Evolutionary conservation across 1,140 invertebrate genomes (phyloP).

Genomic region (Drosophila simulans): DNA sequence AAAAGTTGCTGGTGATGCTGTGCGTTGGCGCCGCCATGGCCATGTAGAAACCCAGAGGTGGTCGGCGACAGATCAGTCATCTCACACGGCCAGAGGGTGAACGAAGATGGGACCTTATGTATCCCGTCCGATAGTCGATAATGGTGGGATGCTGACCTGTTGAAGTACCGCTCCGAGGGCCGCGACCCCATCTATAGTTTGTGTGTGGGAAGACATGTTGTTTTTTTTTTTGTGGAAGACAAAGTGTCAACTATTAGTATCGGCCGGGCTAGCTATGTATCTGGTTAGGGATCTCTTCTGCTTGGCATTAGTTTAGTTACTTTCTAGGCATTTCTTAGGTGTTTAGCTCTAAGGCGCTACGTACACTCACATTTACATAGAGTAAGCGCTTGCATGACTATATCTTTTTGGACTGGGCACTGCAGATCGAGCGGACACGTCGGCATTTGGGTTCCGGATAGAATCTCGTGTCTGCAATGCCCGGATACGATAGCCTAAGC

Average conservation of each 20-base stretch:
- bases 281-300: constrained; percentile 11
- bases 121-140: constrained; percentile 92
- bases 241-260: constrained; percentile 59
- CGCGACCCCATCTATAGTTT: constrained; percentile 82
- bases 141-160: constrained; percentile 85
- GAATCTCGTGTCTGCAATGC: constrained; percentile 39
- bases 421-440: constrained; percentile 7
- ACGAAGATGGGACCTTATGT: constrained; percentile 94
- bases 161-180: constrained; percentile 84
- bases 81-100: constrained; percentile 89
- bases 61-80: constrained; percentile 84
- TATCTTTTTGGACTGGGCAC: constrained; percentile 29
- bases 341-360: constrained; percentile 65
- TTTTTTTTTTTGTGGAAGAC: constrained; percentile 35
- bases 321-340: constrained; percentile 56
- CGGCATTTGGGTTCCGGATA: not conserved
- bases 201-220: constrained; percentile 8
- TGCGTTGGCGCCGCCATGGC: constrained; percentile 70
- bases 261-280: constrained; percentile 11
- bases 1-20: constrained; percentile 68
- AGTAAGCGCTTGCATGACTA: constrained; percentile 43
- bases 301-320: constrained; percentile 41
- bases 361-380: constrained; percentile 62
- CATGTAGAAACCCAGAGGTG: constrained; percentile 78
- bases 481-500: constrained; percentile 53